A percentile compares a stretch with the other conserved stretches of the same genome.
phyloP scores from a whole-genome alignment of 2,113 vertebrate species.

The Acanthochromis polyacanthus region DNA sequence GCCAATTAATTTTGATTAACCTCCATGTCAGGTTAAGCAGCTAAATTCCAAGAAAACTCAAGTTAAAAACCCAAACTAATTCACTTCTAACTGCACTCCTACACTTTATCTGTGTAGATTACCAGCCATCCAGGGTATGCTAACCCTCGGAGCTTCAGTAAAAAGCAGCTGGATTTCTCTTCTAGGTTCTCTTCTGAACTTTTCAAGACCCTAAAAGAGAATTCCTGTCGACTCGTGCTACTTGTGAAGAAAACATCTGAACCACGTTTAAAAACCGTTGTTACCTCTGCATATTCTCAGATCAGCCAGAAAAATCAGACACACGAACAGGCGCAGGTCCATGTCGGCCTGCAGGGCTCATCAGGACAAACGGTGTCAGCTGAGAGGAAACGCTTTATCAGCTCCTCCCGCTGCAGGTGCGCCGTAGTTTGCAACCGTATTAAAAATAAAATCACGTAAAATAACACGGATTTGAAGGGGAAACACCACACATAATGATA shows the following conservation, averaged over 20 bases:
- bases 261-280: neutral
- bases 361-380: conserved; percentile 20
- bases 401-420: neutral
- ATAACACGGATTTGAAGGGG: no score
- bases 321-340: conserved; percentile 46
- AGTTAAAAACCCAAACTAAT: neutral
- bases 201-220: no score
- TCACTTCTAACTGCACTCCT: no score
- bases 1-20: no score
- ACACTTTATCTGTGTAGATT: no score
- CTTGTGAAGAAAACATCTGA: no score
- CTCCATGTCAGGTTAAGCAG: neutral
- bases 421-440: neutral
- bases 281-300: conserved; percentile 63
- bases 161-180: no score
- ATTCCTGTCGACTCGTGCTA: no score
- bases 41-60: neutral
- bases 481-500: no score
- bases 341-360: conserved; percentile 59
- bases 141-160: no score
- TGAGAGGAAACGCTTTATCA: conserved; percentile 44
- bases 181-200: no score
- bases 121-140: no score
- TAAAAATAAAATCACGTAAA: neutral
- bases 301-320: conserved; percentile 36